Conservation (phyloP, 64 coral and sea anemone genomes). For the Montipora sp. region DNA sequence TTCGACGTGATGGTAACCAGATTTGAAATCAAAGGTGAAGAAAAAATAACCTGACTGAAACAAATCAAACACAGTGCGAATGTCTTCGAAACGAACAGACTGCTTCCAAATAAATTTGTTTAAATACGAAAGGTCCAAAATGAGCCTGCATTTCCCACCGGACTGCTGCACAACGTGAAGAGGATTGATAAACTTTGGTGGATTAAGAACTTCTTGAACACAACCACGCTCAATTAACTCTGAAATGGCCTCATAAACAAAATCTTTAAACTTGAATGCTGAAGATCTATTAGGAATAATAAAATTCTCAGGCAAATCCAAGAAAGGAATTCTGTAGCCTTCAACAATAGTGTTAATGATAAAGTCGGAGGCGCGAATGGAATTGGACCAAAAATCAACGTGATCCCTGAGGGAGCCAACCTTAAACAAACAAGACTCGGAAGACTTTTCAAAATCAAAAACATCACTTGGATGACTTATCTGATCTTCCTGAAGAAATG, state of each 20-base stretch:
- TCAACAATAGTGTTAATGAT: constrained; percentile 61
- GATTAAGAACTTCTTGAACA: constrained; percentile 36
- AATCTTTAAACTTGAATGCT: too few relatives aligned
- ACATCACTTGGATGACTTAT: constrained; percentile 61
- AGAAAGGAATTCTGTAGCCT: constrained; percentile 73
- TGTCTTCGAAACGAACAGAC: constrained; percentile 52
- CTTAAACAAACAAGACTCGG: background rate
- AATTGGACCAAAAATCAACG: constrained; percentile 27
- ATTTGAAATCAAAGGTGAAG: too few relatives aligned
- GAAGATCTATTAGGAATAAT: too few relatives aligned
- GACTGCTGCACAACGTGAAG: constrained; percentile 66
- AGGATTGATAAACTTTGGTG: constrained; percentile 19
- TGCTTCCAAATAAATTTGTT: constrained; percentile 69
- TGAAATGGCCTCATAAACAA: constrained; percentile 63
- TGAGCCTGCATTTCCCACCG: constrained; percentile 55
- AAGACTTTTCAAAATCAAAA: constrained; percentile 36
- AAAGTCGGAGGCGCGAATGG: constrained; percentile 32
- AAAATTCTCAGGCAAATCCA: background rate
- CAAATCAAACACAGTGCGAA: constrained; percentile 48
- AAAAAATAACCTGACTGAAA: too few relatives aligned
- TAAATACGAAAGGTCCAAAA: constrained; percentile 25
- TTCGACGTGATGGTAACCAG: too few relatives aligned
- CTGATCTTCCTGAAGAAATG: constrained; percentile 43
- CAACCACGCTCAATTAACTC: constrained; percentile 49
- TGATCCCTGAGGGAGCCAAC: constrained; percentile 13